phyloP scores from a whole-genome alignment of 2,888 invertebrate genomes.

The Calephelis perditalis region DNA sequence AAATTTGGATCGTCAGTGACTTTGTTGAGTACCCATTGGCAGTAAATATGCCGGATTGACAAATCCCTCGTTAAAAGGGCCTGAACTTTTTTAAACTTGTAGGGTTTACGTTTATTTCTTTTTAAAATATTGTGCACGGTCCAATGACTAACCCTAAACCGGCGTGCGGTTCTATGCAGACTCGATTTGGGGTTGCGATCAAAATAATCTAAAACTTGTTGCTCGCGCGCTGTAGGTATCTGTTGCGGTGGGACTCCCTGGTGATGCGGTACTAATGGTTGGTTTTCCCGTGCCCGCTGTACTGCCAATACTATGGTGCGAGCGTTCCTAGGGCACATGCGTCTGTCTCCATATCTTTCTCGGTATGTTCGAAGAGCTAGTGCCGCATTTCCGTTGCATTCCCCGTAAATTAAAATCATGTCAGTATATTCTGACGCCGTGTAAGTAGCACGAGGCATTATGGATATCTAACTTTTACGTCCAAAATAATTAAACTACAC shows the following conservation, averaged over 20 bases:
- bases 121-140: not conserved
- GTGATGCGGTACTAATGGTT: slow-evolving; percentile 3
- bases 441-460: slow-evolving; percentile 11
- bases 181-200: slow-evolving; percentile 5
- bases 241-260: slow-evolving; percentile 48
- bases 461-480: not conserved
- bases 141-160: slow-evolving; percentile 2
- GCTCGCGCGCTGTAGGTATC: slow-evolving; percentile 42
- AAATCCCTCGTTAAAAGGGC: not conserved
- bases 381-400: slow-evolving; percentile 15
- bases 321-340: slow-evolving; percentile 11
- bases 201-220: slow-evolving; percentile 7
- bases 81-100: not conserved
- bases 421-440: slow-evolving; percentile 17
- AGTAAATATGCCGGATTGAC: not conserved
- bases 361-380: slow-evolving; percentile 17
- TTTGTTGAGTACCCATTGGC: slow-evolving; percentile 6
- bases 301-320: slow-evolving; percentile 10
- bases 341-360: slow-evolving; percentile 14
- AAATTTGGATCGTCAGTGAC: not conserved
- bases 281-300: slow-evolving; percentile 16
- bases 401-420: slow-evolving; percentile 18
- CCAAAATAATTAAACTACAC: not conserved
- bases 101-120: not conserved
- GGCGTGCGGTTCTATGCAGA: slow-evolving; percentile 6